These are phyloP conservation scores for Dynastes grantii DNA, from an alignment of 2,888 invertebrate species.

Conservation along the genomic window DNA sequence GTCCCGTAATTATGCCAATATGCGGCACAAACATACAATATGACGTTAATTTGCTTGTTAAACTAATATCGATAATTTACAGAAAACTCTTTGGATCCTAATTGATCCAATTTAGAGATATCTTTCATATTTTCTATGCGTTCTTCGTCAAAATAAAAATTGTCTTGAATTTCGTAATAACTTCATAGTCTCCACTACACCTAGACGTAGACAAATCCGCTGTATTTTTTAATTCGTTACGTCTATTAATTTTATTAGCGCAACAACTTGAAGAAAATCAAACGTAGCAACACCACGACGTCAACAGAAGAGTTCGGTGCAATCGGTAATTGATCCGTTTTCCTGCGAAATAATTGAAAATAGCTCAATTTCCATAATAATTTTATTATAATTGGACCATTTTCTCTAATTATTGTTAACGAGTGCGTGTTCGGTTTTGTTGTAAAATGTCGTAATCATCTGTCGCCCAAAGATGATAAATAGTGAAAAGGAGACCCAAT, in stretches of 20 bases:
- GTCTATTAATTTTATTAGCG: not conserved
- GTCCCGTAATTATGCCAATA: conserved; percentile 10
- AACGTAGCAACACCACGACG: no score
- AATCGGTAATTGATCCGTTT: conserved; percentile 39
- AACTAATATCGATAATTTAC: conserved; percentile 35
- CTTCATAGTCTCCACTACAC: not conserved
- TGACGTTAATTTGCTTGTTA: conserved; percentile 44
- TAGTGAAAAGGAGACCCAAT: conserved; percentile 41
- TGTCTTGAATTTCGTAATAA: not conserved
- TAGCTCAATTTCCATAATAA: conserved; percentile 44
- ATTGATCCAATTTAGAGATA: conserved; percentile 24
- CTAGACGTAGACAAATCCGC: not conserved
- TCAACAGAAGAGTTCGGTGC: not conserved
- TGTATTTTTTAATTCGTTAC: not conserved
- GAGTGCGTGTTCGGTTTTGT: conserved; percentile 21
- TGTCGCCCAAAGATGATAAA: conserved; percentile 44
- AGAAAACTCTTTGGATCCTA: conserved; percentile 17
- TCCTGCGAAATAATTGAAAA: conserved; percentile 36
- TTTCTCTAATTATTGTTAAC: conserved; percentile 42
- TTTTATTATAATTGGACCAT: conserved; percentile 41
- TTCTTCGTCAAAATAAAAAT: not conserved
- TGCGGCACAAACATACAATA: conserved; percentile 4
- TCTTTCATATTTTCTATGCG: not conserved
- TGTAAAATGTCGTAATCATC: conserved; percentile 31
- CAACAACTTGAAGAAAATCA: no score